Evolutionary conservation across 2,113 vertebrate genomes (phyloP).

Genomic region (Heterotilapia buettikoferi): DNA sequence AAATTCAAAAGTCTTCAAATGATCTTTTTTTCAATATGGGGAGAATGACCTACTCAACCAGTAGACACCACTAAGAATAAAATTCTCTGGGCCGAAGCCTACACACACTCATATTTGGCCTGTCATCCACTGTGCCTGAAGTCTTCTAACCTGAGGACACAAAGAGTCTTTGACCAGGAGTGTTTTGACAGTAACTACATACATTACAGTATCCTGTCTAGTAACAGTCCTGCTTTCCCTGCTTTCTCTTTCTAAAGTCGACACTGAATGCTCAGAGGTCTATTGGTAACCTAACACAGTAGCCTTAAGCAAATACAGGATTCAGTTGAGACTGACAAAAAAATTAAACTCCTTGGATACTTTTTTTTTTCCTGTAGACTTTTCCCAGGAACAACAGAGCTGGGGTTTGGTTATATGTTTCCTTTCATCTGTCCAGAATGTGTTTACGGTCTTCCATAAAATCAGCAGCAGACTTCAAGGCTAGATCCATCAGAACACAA

Average conservation of each 20-base stretch:
- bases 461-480: constrained; percentile 45
- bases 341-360: constrained; percentile 5
- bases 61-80: neutral
- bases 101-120: constrained; percentile 27
- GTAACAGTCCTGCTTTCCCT: neutral
- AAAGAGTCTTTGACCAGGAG: constrained; percentile 58
- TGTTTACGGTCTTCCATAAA: constrained; percentile 57
- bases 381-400: constrained; percentile 33
- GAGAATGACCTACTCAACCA: neutral
- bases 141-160: constrained; percentile 38
- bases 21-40: neutral
- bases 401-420: constrained; percentile 31
- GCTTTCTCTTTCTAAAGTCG: constrained; percentile 6
- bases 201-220: constrained; percentile 39
- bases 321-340: constrained; percentile 27
- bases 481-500: constrained; percentile 5
- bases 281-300: constrained; percentile 39
- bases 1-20: neutral
- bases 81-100: constrained; percentile 9
- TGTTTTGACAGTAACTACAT: constrained; percentile 65
- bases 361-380: neutral
- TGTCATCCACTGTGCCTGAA: constrained; percentile 29
- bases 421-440: constrained; percentile 28
- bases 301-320: constrained; percentile 32
- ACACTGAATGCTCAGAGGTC: constrained; percentile 24